Conservation (phyloP, 1,140 invertebrate genomes). For the Drosophila albomicans region DNA sequence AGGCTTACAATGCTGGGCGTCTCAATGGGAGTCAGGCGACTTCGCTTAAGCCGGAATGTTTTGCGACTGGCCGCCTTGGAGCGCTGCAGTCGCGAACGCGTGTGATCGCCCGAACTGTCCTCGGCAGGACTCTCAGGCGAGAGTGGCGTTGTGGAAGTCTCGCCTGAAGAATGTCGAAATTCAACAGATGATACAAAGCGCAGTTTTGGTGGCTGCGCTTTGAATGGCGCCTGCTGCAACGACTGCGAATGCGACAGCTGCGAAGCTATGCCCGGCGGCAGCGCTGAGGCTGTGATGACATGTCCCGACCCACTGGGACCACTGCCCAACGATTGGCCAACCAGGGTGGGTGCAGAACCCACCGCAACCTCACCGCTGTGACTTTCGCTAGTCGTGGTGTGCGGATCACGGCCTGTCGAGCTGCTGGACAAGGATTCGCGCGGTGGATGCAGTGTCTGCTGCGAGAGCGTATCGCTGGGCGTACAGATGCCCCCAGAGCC, state of each 20-base stretch:
- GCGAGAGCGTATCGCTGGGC: constrained; percentile 83
- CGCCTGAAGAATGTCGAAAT: constrained; percentile 86
- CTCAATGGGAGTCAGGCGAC: constrained; percentile 85
- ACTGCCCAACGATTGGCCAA: constrained; percentile 52
- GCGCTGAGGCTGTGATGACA: constrained; percentile 58
- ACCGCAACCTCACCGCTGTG: constrained; percentile 77
- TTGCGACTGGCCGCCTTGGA: constrained; percentile 97
- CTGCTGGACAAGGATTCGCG: constrained; percentile 82
- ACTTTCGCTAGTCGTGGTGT: constrained; percentile 84
- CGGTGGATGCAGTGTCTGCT: constrained; percentile 84
- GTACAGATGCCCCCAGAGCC: constrained; percentile 83
- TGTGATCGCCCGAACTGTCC: constrained; percentile 88
- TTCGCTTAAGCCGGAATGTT: constrained; percentile 95
- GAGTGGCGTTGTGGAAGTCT: constrained; percentile 90
- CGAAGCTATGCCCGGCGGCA: constrained; percentile 62
- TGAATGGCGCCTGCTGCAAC: constrained; percentile 80
- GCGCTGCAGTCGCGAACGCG: constrained; percentile 91
- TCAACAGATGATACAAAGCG: constrained; percentile 90
- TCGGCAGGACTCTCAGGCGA: constrained; percentile 90
- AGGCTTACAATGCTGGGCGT: constrained; percentile 81
- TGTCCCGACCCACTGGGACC: constrained; percentile 63
- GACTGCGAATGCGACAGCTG: constrained; percentile 83
- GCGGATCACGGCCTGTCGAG: constrained; percentile 80
- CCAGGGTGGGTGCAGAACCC: constrained; percentile 77
- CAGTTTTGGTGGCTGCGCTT: constrained; percentile 88